These are phyloP conservation scores for Phaethon lepturus DNA, from an alignment of 2,113 vertebrate genomes.

Conservation along the genomic window DNA sequence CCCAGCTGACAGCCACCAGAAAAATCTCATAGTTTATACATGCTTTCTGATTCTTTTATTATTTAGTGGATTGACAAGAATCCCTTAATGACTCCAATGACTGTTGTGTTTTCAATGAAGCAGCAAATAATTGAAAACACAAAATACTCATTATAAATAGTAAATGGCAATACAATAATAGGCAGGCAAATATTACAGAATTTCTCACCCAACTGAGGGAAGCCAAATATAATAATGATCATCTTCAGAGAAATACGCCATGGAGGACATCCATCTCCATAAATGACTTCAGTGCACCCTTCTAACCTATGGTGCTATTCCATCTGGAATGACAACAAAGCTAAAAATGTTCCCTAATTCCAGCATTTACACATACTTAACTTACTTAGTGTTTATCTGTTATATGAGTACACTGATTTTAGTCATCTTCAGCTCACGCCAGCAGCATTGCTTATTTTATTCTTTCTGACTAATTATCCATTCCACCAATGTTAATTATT, in stretches of 20 bases:
- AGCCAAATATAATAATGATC: neutral
- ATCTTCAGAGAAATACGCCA: neutral
- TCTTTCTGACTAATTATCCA: neutral
- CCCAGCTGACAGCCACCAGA: constrained; percentile 25
- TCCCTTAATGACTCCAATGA: neutral
- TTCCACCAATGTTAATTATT: neutral
- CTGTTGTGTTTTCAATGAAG: neutral
- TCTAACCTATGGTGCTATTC: neutral
- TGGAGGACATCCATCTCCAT: neutral
- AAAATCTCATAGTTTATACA: neutral
- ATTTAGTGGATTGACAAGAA: constrained; percentile 8
- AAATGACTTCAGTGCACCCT: neutral
- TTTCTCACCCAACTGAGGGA: neutral
- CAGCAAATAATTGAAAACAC: neutral
- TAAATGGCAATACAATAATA: neutral
- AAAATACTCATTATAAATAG: neutral
- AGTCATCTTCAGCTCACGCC: neutral
- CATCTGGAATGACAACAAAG: neutral
- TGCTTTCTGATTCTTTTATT: neutral
- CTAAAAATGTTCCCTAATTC: neutral
- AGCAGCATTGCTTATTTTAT: neutral
- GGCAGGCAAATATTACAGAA: neutral
- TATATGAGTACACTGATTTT: neutral
- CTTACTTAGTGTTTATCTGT: neutral
- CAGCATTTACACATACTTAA: neutral